Evolutionary conservation across 2,113 vertebrate species (phyloP).

Genomic region (Odobenus rosmarus): DNA sequence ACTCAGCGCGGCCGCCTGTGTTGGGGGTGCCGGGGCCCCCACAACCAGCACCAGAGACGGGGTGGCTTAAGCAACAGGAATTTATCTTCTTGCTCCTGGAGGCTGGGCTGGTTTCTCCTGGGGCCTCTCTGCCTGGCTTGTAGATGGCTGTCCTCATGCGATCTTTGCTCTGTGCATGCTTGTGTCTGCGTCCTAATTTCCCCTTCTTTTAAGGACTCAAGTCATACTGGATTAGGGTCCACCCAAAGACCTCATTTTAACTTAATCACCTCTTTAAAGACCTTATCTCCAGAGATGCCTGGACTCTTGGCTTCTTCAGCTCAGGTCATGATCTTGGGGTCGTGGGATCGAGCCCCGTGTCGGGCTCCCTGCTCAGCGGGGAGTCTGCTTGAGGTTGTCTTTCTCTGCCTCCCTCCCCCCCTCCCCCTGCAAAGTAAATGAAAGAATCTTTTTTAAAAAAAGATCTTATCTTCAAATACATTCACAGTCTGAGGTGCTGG

Average conservation of each 20-base stretch:
- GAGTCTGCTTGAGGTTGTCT: neutral
- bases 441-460: neutral
- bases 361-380: neutral
- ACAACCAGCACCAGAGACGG: fast-evolving
- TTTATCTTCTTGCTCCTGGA: neutral
- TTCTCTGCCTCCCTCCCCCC: neutral
- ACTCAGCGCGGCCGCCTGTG: neutral
- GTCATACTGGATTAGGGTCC: neutral
- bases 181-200: neutral
- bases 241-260: neutral
- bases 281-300: neutral
- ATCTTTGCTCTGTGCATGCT: neutral
- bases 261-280: neutral
- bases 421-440: neutral
- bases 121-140: neutral
- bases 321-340: neutral
- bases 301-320: neutral
- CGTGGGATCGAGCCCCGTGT: neutral
- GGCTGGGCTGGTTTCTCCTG: neutral
- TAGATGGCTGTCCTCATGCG: neutral
- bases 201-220: neutral
- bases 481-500: neutral
- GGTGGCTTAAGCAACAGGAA: neutral
- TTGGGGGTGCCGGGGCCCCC: neutral
- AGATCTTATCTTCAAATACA: neutral